Evolutionary conservation across 2,113 vertebrate species (phyloP).

Genomic region (Equus przewalskii): DNA sequence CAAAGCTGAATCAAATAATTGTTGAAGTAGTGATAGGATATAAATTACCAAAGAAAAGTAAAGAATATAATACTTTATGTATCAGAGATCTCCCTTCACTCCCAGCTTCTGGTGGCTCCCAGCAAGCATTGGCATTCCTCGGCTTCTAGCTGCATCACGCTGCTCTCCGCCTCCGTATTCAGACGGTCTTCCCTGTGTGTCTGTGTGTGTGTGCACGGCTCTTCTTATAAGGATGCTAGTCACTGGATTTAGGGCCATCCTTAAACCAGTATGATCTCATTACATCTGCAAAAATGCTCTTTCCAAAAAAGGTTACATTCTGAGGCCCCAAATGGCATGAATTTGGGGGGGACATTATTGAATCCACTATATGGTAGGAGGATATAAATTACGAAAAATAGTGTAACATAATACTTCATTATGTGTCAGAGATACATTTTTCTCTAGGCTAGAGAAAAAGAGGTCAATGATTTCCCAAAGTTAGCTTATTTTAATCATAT

Average conservation of each 20-base stretch:
- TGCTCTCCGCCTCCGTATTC: not conserved
- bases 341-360: not conserved
- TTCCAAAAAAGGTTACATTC: not conserved
- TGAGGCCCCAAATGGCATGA: not conserved
- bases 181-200: not conserved
- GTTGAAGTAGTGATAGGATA: not conserved
- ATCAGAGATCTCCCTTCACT: not conserved
- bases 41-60: not conserved
- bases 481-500: not conserved
- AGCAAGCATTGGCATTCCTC: not conserved
- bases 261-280: not conserved
- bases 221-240: not conserved
- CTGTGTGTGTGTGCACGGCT: not conserved
- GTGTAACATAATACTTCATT: not conserved
- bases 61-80: not conserved
- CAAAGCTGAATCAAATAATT: not conserved
- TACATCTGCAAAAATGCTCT: not conserved
- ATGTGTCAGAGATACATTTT: not conserved
- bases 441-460: not conserved
- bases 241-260: not conserved
- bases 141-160: not conserved
- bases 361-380: not conserved
- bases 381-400: not conserved
- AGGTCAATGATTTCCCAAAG: not conserved
- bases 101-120: not conserved